phyloP scores from a whole-genome alignment of 2,888 invertebrate species.

The Stenoptilia bipunctidactyla region DNA sequence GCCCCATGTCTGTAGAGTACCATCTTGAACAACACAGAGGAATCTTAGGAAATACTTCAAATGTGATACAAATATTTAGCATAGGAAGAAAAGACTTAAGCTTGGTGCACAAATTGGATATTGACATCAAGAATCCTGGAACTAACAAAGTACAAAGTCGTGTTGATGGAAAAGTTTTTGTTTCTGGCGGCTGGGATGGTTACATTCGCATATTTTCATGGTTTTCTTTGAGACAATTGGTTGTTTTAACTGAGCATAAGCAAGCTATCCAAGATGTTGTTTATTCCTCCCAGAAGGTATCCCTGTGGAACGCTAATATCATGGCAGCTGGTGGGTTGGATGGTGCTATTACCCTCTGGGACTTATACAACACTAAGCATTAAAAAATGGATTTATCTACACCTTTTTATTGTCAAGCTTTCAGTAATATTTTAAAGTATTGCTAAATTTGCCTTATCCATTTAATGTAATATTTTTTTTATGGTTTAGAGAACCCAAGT shows the following conservation, averaged over 20 bases:
- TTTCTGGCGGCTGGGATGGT: constrained; percentile 83
- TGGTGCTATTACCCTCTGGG: constrained; percentile 83
- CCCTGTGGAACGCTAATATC: constrained; percentile 79
- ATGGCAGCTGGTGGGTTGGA: constrained; percentile 84
- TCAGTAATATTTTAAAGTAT: too few relatives aligned
- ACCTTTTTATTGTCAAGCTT: too few relatives aligned
- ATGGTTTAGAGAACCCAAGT: too few relatives aligned
- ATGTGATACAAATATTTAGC: constrained; percentile 73
- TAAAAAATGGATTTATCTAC: constrained; percentile 17
- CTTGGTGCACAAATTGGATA: constrained; percentile 71
- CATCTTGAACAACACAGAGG: constrained; percentile 76
- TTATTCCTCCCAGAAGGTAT: constrained; percentile 75
- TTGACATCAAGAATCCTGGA: constrained; percentile 80
- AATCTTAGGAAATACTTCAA: constrained; percentile 75
- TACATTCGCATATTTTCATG: constrained; percentile 82
- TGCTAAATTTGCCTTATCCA: too few relatives aligned
- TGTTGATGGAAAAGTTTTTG: constrained; percentile 79
- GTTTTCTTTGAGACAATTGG: constrained; percentile 80
- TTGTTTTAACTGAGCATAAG: constrained; percentile 80
- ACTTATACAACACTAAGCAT: constrained; percentile 76
- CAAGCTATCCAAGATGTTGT: constrained; percentile 79
- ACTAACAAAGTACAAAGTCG: constrained; percentile 78
- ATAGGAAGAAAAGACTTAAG: constrained; percentile 67
- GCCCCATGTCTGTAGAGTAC: constrained; percentile 80
- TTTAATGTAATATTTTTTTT: too few relatives aligned